Base-by-base conservation (phyloP, 2,888 invertebrate species). In the Xanthorhoe designata region DNA sequence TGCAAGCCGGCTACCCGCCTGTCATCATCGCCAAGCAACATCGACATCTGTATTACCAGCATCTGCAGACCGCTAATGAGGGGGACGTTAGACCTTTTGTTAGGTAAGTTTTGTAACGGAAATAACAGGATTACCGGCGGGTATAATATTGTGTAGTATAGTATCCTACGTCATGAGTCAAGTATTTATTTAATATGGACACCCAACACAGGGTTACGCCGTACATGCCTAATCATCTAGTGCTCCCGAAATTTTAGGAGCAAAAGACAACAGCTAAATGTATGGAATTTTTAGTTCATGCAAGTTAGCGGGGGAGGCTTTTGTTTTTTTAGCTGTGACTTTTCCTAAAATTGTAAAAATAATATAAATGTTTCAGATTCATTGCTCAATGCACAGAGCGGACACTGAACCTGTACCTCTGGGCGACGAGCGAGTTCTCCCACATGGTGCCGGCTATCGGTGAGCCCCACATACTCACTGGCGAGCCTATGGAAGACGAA, bases 1-100 rank as follows among this genome's bases (percentile, higher is more conserved):
- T 99, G 97, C 97, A 97, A 87, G 97, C 98, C 0, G 99, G 99
- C 0, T 99, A 97, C 91, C 99, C 99, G 0, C 99, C 99, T 0
- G 98, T 99, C 13, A 98, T 98, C 74, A 97, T 99, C 70, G 96
- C 97, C 62, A 98, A 98, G 83, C 97, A 98, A 77, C 96, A 97
- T 82, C 94, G 96, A 17, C 96, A 97, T 78, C 95, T 96, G 66
- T 98, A 98, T 87, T 99, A 99, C 85, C 96, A 98, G 78, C 96
- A 97, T 74, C 92, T 99, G 35, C 97, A 98, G 85, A 94, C 97
- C 8, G 99, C 98, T 0, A 99, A 99, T 82, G 96, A 97, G 76
- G 99, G 99, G 0, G 99, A 99, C 85, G 96, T 99, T 4, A 94
- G 99, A 54, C 99, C 99, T 0, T 99, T 99, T 91, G 96, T 99